phyloP scores from a whole-genome alignment of 2,113 vertebrate species.

The Echinops telfairi region DNA sequence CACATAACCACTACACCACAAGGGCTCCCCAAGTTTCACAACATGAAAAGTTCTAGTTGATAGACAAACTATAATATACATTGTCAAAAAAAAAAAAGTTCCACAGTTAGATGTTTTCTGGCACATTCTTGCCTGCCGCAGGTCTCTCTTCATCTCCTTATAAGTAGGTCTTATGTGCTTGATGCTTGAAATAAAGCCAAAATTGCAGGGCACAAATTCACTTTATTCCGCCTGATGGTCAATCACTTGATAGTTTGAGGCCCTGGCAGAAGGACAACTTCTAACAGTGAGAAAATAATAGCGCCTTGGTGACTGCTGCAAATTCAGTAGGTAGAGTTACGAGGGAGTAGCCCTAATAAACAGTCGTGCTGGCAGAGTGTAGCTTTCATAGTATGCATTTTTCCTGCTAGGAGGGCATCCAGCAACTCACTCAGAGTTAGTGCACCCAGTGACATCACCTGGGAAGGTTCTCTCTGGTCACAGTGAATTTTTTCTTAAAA shows the following conservation, averaged over 20 bases:
- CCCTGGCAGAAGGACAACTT: not conserved
- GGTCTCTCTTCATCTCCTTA: not conserved
- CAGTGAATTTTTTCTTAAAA: too few relatives aligned
- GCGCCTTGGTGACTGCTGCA: not conserved
- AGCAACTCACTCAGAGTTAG: too few relatives aligned
- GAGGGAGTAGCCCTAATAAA: too few relatives aligned
- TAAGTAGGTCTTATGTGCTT: not conserved
- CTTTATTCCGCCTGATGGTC: constrained; percentile 1
- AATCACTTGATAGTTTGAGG: not conserved
- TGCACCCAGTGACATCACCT: too few relatives aligned
- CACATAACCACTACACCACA: too few relatives aligned
- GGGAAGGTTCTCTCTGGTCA: too few relatives aligned
- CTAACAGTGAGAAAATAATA: not conserved
- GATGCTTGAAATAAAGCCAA: constrained; percentile 23
- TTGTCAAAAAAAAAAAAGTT: not conserved
- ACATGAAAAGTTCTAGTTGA: constrained; percentile 34
- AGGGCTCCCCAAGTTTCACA: not conserved
- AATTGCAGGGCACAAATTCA: not conserved
- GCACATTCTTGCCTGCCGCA: not conserved
- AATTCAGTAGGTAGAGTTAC: not conserved
- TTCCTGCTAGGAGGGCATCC: too few relatives aligned
- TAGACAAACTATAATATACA: not conserved
- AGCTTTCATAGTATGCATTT: too few relatives aligned
- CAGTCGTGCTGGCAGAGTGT: too few relatives aligned
- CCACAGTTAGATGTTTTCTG: constrained; percentile 7